Evolutionary conservation across 2,888 invertebrate genomes (phyloP).

Genomic region (Volucella zonaria): DNA sequence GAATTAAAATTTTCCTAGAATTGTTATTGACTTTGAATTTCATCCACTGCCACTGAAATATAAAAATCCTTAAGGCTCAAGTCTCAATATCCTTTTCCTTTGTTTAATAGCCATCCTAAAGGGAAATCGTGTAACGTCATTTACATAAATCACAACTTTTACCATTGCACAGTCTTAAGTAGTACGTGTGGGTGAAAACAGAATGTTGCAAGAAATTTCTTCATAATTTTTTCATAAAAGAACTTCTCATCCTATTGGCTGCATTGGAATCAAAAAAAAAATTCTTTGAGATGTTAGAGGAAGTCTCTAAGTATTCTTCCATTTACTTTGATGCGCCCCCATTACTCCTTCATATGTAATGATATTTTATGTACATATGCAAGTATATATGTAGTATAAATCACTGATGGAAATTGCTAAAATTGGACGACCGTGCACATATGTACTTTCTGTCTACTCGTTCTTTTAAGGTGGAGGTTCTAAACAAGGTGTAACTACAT

Average conservation of each 20-base stretch:
- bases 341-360: neutral
- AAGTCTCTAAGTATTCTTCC: neutral
- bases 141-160: constrained; percentile 24
- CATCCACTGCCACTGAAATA: constrained; percentile 23
- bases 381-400: constrained; percentile 5
- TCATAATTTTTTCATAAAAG: neutral
- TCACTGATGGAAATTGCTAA: constrained; percentile 25
- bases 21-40: constrained; percentile 42
- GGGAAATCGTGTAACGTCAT: neutral
- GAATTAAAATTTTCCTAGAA: constrained; percentile 50
- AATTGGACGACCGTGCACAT: neutral
- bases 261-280: neutral
- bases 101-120: neutral
- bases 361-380: neutral
- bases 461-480: neutral
- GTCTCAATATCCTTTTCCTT: neutral
- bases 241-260: neutral
- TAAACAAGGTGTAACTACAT: neutral
- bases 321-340: neutral
- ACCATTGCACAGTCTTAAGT: neutral
- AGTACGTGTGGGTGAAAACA: neutral
- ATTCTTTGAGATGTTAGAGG: neutral
- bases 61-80: constrained; percentile 15
- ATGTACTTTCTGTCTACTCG: neutral
- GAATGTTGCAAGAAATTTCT: neutral